Base-by-base conservation (phyloP, 2,113 vertebrate genomes). In the Rynchops niger region DNA sequence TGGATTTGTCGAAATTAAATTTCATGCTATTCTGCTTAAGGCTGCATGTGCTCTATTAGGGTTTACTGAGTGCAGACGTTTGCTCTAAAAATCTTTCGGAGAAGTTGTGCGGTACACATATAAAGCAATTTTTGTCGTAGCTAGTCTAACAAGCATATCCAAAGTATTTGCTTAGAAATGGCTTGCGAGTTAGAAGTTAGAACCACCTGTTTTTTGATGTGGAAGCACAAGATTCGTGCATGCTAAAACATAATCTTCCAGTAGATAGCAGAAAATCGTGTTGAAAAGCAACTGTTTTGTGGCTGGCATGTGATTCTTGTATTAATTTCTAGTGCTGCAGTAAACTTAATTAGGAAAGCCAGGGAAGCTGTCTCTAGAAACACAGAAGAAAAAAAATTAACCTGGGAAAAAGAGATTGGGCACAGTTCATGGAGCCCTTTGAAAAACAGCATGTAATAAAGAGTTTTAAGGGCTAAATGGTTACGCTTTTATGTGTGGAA, bases 1-100 rank as follows among this genome's bases (percentile, higher is more conserved):
- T 94, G 94, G 93, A 86, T 95, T 95, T 93, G 93, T 45, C 10
- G 59, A 96, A 98, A 97, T 97, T 95, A 96, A 97, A 97, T 98
- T 97, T 97, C 90, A 96, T 90, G 93, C 82, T 93, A 59, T 96
- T 87, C 82, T 96, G 91, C 83, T 91, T 92, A 80, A 90, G 83
- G 92, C 91, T 97, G 65, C 56, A 9, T 89, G 66, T 65, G 88
- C 73, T 90, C 91, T 88, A 32, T 97, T 96, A 95, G 90, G 58
- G 84, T 92, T 94, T 88, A 95, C 82, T 72, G 63, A 97, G 70
- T 95, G 94, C 93, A 73, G 62, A 67, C 40, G 2, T 95, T 87
- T 67, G 66, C 76, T 89, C 56, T 74, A 59, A 91, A 71, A 45
- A 88, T 55, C 91, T 91, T 88, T 82, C 1, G 6, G 82, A 36